Percentiles rank a stretch among this genome's conserved stretches.
These are phyloP conservation scores for Megaceryle alcyon DNA, from an alignment of 2,797 vertebrate species.

Conservation along the genomic window DNA sequence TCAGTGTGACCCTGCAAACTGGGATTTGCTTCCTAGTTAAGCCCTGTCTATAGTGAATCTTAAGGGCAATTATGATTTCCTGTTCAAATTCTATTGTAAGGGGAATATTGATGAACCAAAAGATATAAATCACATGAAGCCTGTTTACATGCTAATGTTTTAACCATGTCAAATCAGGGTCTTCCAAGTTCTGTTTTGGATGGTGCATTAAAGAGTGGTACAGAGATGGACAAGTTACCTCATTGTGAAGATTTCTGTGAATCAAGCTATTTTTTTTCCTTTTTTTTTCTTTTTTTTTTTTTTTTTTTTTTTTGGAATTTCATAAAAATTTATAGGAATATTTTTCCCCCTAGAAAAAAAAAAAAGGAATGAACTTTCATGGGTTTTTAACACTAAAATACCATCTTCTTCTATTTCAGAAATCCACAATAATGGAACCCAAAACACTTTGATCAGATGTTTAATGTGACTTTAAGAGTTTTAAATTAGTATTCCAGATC, in stretches of 20 bases:
- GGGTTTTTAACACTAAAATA: too few relatives aligned
- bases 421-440: slow-evolving; percentile 29
- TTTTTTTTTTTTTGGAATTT: neutral
- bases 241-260: neutral
- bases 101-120: neutral
- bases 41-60: neutral
- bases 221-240: neutral
- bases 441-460: slow-evolving; percentile 53
- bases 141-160: neutral
- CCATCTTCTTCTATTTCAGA: slow-evolving; percentile 60
- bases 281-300: neutral
- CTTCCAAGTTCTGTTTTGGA: neutral
- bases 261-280: neutral
- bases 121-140: neutral
- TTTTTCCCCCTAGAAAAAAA: neutral
- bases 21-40: neutral
- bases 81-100: neutral
- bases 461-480: slow-evolving; percentile 46
- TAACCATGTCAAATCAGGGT: rapidly evolving
- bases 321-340: neutral
- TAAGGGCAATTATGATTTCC: neutral
- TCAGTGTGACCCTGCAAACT: neutral
- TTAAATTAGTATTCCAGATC: slow-evolving; percentile 39
- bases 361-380: too few relatives aligned
- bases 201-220: neutral